Evolutionary conservation across 2,888 invertebrate genomes (phyloP), one percentile per base, ranked within the genome.

Genomic region (Nephrotoma flavescens): DNA sequence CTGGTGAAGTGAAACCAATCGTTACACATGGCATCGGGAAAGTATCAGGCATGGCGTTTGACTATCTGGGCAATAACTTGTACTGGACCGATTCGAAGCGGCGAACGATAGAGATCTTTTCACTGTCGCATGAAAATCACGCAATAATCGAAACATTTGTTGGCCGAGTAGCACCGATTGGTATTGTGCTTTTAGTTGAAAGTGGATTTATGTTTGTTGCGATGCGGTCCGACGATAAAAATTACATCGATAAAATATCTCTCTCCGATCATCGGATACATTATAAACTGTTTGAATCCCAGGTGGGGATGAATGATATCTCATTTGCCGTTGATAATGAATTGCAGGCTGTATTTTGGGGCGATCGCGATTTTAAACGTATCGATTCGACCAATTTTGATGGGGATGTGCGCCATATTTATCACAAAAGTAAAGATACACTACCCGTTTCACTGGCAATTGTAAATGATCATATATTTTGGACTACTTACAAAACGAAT

Each of bases 61-160:
- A 97, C 92, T 93, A 94, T 88, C 92, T 94, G 7, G 94, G 95
- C 0, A 94, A 96, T 87, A 95, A 94, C 88, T 90, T 97, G 0
- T 97, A 96, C 90, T 94, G 96, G 92, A 92, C 95, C 87, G 96
- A 97, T 90, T 92, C 92, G 0, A 93, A 93, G 0, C 93, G 93
- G 11, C 93, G 94, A 19, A 94, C 94, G 0, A 89, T 94, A 12
- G 89, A 97, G 0, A 90, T 95, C 83, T 93, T 93, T 87, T 94
- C 93, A 89, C 89, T 92, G 0, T 92, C 93, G 0, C 92, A 93
- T 0, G 94, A 95, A 89, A 4, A 31, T 71, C 71, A 71, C 9
- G 31, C 71, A 0, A 71, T 71, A 71, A 71, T 71, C 11, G 71
- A 71, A 71, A 71, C 71, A 1, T 71, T 71, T 71, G 11, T 71